Conservation (phyloP, 2,797 vertebrate species). For the Centroberyx gerrardi region DNA sequence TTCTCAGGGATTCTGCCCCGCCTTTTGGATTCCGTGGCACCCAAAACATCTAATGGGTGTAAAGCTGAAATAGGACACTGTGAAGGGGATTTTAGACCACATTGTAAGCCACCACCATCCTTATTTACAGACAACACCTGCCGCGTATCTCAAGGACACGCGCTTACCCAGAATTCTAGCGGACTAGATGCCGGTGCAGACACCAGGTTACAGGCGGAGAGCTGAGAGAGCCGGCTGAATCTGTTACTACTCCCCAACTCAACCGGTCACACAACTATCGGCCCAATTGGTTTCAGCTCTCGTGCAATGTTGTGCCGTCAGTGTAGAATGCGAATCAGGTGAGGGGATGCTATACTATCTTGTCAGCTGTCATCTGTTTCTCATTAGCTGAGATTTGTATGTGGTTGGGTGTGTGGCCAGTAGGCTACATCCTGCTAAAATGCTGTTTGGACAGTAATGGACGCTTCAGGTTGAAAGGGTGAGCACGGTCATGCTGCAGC, state of each 20-base stretch:
- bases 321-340: neutral
- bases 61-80: constrained; percentile 57
- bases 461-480: constrained; percentile 48
- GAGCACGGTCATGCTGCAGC: constrained; percentile 64
- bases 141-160: constrained; percentile 38
- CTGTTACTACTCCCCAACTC: neutral
- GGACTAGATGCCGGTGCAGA: constrained; percentile 19
- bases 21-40: constrained; percentile 31
- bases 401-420: constrained; percentile 4
- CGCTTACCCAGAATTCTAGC: constrained; percentile 39
- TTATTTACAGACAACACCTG: constrained; percentile 77
- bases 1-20: constrained; percentile 13
- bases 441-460: constrained; percentile 26
- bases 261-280: constrained; percentile 26
- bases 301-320: neutral
- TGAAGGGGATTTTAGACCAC: constrained; percentile 6
- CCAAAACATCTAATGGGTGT: constrained; percentile 27
- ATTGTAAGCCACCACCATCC: constrained; percentile 22
- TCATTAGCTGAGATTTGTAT: constrained; percentile 1
- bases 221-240: constrained; percentile 22
- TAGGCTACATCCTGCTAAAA: constrained; percentile 35
- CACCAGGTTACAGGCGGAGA: constrained; percentile 20
- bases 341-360: neutral
- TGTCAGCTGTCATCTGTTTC: neutral
- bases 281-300: neutral